Evolutionary conservation across 2,888 invertebrate species (phyloP).

Genomic region (Anorthoa munda): DNA sequence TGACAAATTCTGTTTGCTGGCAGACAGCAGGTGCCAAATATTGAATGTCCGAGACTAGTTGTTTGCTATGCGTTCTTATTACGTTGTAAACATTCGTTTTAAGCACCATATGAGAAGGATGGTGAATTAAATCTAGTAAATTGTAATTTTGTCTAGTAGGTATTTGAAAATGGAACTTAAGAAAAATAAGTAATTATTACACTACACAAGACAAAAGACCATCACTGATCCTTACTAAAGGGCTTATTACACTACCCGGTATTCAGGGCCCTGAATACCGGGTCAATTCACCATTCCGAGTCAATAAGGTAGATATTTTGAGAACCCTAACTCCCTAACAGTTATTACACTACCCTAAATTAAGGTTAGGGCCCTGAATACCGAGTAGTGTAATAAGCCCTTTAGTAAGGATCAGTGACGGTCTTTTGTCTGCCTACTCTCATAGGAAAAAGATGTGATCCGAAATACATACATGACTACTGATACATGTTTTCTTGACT

Average conservation of each 20-base stretch:
- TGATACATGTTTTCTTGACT: not conserved
- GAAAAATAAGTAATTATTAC: not conserved
- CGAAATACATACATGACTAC: not conserved
- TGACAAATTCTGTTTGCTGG: conserved; percentile 18
- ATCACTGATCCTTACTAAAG: too few species aligned
- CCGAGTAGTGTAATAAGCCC: too few species aligned
- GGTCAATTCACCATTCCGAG: too few species aligned
- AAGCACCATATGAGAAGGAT: not conserved
- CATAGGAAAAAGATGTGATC: not conserved
- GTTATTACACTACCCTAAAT: too few species aligned
- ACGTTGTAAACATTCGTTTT: conserved; percentile 5
- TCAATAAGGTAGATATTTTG: too few species aligned
- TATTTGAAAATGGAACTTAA: not conserved
- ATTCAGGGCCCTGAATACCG: too few species aligned
- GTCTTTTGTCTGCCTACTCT: not conserved
- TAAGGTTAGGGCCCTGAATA: too few species aligned
- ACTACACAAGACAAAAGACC: too few species aligned
- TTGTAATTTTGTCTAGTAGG: not conserved
- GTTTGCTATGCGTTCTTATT: conserved; percentile 5
- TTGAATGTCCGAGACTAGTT: not conserved
- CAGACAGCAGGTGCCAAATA: conserved; percentile 41
- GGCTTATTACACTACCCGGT: too few species aligned
- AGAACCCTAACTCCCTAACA: too few species aligned
- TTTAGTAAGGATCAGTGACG: not conserved
- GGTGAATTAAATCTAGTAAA: not conserved